phyloP scores from a whole-genome alignment of 2,797 vertebrate species.

The Tauraco hartlaubi region DNA sequence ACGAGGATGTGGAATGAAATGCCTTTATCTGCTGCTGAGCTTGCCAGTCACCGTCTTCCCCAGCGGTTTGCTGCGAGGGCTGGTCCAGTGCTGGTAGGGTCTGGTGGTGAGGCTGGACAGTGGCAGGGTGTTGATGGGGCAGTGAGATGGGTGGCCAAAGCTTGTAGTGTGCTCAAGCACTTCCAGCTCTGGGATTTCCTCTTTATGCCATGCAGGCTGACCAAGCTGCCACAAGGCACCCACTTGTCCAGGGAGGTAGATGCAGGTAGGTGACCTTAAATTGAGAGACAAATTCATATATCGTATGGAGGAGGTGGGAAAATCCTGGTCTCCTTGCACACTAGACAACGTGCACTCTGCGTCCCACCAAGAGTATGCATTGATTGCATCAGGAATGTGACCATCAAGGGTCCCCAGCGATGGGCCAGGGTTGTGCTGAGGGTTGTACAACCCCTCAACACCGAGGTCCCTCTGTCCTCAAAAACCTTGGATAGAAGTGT shows the following conservation, averaged over 20 bases:
- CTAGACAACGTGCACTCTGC: fast-evolving
- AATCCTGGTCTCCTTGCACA: not conserved
- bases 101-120: not conserved
- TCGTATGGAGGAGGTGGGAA: not conserved
- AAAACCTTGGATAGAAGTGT: fast-evolving
- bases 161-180: not conserved
- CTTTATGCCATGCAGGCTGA: not conserved
- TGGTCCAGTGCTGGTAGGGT: not conserved
- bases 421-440: not conserved
- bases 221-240: not conserved
- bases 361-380: not conserved
- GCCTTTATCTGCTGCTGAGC: not conserved
- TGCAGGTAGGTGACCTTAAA: not conserved
- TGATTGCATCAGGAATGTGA: fast-evolving
- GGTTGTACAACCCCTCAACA: not conserved
- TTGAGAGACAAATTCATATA: not conserved
- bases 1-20: not conserved
- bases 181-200: not conserved
- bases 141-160: not conserved
- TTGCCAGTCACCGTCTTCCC: not conserved
- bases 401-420: not conserved
- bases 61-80: not conserved
- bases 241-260: not conserved
- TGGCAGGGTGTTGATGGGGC: not conserved
- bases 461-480: not conserved